A percentile compares a stretch with the other conserved stretches of the same genome.
Conservation (phyloP, 2,113 vertebrate genomes). For the Saccopteryx bilineata region DNA sequence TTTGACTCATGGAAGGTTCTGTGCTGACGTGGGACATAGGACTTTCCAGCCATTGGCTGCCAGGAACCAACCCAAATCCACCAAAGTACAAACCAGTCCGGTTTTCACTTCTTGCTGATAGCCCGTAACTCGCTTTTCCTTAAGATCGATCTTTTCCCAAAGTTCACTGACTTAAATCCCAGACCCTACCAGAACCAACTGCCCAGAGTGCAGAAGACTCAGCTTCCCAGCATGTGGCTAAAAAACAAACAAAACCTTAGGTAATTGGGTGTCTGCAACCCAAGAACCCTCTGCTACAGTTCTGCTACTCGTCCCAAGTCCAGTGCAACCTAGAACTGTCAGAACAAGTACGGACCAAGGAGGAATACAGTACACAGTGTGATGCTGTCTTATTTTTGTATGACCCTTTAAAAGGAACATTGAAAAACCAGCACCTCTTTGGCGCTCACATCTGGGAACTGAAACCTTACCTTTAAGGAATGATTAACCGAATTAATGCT, state of each 20-base stretch:
- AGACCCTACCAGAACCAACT: not conserved
- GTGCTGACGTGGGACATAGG: not conserved
- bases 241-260: constrained; percentile 21
- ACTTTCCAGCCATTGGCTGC: constrained; percentile 8
- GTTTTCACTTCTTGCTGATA: not conserved
- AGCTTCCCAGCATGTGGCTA: constrained; percentile 7
- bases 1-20: constrained; percentile 4
- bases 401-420: not conserved
- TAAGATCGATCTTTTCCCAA: constrained; percentile 19
- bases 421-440: not conserved
- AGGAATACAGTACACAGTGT: fast-evolving
- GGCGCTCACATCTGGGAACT: not conserved
- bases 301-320: not conserved
- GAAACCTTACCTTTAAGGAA: constrained; percentile 39
- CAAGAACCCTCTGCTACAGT: not conserved
- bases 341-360: not conserved
- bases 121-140: not conserved
- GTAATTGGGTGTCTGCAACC: not conserved
- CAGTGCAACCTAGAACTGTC: not conserved
- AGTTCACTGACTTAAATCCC: constrained; percentile 7
- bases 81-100: not conserved
- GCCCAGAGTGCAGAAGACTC: not conserved
- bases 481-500: not conserved
- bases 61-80: not conserved
- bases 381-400: not conserved